Conservation (phyloP, 1,140 invertebrate genomes). For the Maniola jurtina region DNA sequence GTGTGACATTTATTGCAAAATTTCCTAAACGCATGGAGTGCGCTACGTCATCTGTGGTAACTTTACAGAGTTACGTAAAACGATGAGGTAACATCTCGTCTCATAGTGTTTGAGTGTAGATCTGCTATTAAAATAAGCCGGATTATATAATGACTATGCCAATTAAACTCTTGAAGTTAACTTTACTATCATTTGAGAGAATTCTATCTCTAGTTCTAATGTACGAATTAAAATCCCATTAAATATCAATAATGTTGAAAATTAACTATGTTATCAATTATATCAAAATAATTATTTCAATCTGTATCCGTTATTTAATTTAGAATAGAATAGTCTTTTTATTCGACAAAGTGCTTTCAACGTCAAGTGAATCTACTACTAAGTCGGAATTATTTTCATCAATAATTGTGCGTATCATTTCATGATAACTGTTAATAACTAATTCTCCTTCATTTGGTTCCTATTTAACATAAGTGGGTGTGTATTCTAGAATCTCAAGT, state of each 20-base stretch:
- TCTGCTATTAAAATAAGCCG: conserved; percentile 5
- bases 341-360: too few species aligned
- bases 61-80: neutral
- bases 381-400: too few species aligned
- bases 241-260: neutral
- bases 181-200: neutral
- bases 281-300: neutral
- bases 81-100: conserved; percentile 1
- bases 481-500: too few species aligned
- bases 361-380: too few species aligned
- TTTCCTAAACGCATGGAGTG: conserved; percentile 1
- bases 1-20: conserved; percentile 1
- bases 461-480: too few species aligned
- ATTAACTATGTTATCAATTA: conserved; percentile 6
- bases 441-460: too few species aligned
- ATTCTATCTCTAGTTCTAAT: too few species aligned
- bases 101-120: neutral
- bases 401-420: too few species aligned
- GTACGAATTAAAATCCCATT: neutral
- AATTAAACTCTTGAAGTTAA: neutral
- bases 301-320: too few species aligned
- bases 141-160: neutral
- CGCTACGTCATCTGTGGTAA: neutral
- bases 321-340: too few species aligned
- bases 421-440: too few species aligned